phyloP scores from a whole-genome alignment of 64 coral and sea anemone species.

The Porites lutea region DNA sequence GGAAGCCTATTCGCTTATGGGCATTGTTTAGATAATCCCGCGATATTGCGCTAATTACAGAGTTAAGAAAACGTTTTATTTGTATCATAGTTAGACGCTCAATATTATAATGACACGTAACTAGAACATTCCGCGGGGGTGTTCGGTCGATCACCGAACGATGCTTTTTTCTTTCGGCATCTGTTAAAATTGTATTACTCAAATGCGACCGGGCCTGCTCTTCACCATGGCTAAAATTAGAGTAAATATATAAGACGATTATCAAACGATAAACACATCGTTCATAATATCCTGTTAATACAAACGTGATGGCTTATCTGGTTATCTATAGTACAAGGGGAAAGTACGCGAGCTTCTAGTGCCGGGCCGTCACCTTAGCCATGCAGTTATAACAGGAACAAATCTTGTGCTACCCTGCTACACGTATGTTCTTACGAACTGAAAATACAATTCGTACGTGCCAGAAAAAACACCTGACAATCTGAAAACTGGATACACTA shows the following conservation, averaged over 20 bases:
- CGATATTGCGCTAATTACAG: neutral
- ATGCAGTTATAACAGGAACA: no score
- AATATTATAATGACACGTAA: neutral
- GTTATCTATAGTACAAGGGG: neutral
- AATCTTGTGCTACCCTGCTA: no score
- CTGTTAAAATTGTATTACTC: neutral
- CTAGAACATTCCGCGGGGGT: neutral
- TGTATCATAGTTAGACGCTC: neutral
- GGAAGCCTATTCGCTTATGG: no score
- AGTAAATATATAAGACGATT: neutral
- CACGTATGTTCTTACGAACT: no score
- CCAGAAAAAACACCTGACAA: no score
- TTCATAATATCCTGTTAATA: neutral
- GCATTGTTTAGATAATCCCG: neutral
- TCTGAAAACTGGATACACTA: no score
- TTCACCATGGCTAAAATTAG: neutral
- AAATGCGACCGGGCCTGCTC: neutral
- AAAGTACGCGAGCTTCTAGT: neutral
- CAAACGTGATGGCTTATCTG: neutral
- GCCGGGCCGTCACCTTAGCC: no score
- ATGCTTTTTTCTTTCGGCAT: neutral
- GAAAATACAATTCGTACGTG: no score
- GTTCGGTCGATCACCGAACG: neutral
- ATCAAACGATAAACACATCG: neutral
- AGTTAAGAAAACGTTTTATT: neutral